Evolutionary conservation across 2,113 vertebrate genomes (phyloP).

Genomic region (Actinemys pallida): DNA sequence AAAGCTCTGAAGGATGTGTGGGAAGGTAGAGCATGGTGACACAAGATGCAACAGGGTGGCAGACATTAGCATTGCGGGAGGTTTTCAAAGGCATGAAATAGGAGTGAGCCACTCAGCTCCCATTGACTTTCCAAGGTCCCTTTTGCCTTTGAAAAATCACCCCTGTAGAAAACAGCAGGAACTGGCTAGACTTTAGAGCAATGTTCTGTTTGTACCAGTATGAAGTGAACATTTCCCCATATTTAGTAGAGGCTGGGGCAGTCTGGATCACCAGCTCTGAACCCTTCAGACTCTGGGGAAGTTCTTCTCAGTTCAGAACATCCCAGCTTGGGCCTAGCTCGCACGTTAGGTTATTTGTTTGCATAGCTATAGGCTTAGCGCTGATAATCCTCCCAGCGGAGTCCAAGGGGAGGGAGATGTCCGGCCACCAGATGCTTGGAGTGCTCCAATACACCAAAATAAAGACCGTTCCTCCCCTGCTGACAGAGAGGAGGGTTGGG

Average conservation of each 20-base stretch:
- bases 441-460: not conserved
- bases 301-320: not conserved
- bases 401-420: not conserved
- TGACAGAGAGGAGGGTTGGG: not conserved
- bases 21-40: conserved; percentile 13
- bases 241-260: not conserved
- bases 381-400: accelerated
- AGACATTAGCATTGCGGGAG: not conserved
- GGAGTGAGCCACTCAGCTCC: not conserved
- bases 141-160: not conserved
- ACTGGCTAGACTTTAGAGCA: not conserved
- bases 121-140: not conserved
- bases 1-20: not conserved
- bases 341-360: not conserved
- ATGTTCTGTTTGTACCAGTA: not conserved
- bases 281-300: not conserved
- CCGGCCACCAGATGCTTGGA: not conserved
- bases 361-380: not conserved
- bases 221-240: accelerated
- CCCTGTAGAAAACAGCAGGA: not conserved
- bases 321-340: not conserved
- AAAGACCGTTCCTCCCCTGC: not conserved
- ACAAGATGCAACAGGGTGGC: not conserved
- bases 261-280: not conserved
- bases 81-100: not conserved